Evolutionary conservation across 2,888 invertebrate genomes (phyloP), one percentile per base, ranked within the genome.

Genomic region (Leucoma salicis): DNA sequence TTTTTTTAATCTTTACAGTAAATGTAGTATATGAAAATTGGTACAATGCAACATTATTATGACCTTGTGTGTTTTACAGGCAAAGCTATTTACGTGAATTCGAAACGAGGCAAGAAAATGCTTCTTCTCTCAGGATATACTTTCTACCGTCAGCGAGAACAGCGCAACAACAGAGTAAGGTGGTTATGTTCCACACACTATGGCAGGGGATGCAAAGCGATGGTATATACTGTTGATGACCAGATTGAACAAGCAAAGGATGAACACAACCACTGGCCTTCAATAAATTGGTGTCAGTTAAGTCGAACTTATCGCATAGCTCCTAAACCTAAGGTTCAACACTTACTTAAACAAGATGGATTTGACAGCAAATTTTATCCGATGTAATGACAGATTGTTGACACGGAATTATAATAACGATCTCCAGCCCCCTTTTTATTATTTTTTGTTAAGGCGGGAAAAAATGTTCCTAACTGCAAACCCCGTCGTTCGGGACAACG

Each of bases 161-260:
- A 31, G 10, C 15, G 31, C 14, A 42, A 28, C 6, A 40, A 39
- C 13, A 51, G 42, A 12, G 38, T 45, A 11, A 32, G 42, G 0
- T 70, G 72, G 68, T 41, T 54, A 7, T 70, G 69, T 28, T 64
- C 67, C 1, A 65, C 65, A 0, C 64, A 68, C 32, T 49, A 58
- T 33, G 42, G 44, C 7, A 38, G 38, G 3, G 58, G 63, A 0
- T 70, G 70, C 42, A 40, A 39, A 3, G 42, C 46, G 0, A 24
- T 21, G 11, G 2, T 42, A 2, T 42, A 39, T 10, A 46, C 46
- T 0, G 14, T 46, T 2, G 14, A 33, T 7, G 42, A 42, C 7
- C 3, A 46, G 6, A 35, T 46, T 1, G 24, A 35, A 33, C 24
- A 6, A 14, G 11, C 29, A 0, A 24, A 36, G 8, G 42, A 42